Evolutionary conservation across 2,888 invertebrate genomes (phyloP).

Genomic region (Plagiodera versicolora): DNA sequence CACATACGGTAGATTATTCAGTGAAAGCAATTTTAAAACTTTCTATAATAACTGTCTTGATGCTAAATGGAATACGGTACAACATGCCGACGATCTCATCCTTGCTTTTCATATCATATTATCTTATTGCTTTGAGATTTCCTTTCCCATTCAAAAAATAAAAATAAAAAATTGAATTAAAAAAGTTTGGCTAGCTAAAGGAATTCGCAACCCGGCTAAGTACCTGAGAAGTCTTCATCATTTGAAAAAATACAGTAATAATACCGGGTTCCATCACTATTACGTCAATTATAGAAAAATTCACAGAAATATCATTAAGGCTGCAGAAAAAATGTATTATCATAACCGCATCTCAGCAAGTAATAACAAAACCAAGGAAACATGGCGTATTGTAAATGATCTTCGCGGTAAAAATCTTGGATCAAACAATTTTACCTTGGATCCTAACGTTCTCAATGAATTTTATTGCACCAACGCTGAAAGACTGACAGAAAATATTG

Average conservation of each 20-base stretch:
- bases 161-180: background rate
- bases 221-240: background rate
- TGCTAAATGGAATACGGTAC: background rate
- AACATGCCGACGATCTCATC: conserved; percentile 1
- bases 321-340: conserved; percentile 15
- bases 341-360: conserved; percentile 5
- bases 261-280: background rate
- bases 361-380: conserved; percentile 9
- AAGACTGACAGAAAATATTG: conserved; percentile 4
- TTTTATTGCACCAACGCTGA: conserved; percentile 8
- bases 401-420: background rate
- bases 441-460: conserved; percentile 3
- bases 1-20: background rate
- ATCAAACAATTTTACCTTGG: background rate
- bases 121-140: background rate
- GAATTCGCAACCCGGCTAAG: background rate
- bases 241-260: background rate
- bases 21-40: background rate
- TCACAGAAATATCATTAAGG: conserved; percentile 7
- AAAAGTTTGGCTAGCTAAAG: background rate
- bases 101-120: conserved; percentile 5
- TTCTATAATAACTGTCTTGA: background rate
- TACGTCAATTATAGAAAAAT: background rate
- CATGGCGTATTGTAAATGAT: conserved; percentile 9
- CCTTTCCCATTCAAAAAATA: conserved; percentile 5